A percentile compares a stretch with the other conserved stretches of the same genome.
Conservation (phyloP, 2,888 invertebrate genomes). For the Syrphus vitripennis region DNA sequence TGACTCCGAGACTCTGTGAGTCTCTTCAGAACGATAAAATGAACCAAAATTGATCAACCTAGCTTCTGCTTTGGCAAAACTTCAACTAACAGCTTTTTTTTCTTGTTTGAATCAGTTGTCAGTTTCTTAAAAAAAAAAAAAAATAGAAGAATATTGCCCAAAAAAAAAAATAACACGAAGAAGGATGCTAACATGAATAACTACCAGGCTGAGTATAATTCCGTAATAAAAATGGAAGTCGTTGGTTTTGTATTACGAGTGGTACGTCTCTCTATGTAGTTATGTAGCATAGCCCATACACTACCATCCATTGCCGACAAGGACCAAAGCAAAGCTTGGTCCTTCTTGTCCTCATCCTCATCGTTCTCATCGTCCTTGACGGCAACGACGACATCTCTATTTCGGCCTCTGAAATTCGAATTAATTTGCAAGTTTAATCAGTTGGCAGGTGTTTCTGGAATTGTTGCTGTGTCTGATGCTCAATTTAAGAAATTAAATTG, state of each 20-base stretch:
- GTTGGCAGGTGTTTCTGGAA: constrained; percentile 72
- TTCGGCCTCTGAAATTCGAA: constrained; percentile 78
- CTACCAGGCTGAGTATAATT: constrained; percentile 66
- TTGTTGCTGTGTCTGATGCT: constrained; percentile 66
- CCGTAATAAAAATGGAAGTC: constrained; percentile 64
- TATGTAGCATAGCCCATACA: background rate
- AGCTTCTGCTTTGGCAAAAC: constrained; percentile 59
- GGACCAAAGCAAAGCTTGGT: background rate
- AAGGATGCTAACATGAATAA: constrained; percentile 70
- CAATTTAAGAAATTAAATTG: constrained; percentile 69
- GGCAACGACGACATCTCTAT: constrained; percentile 30
- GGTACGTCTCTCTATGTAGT: background rate
- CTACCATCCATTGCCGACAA: background rate
- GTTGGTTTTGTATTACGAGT: constrained; percentile 54
- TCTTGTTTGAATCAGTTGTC: constrained; percentile 53
- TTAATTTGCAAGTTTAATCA: constrained; percentile 80
- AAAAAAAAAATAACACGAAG: constrained; percentile 38
- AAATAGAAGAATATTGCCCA: background rate
- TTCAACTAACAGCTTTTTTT: constrained; percentile 67
- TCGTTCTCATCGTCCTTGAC: background rate
- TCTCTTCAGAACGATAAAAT: background rate
- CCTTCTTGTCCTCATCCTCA: background rate
- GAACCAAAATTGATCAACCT: constrained; percentile 22
- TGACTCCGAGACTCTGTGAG: background rate
- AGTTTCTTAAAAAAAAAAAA: constrained; percentile 38